Percentiles rank a stretch among this genome's conserved stretches.
Conservation (phyloP, 1,140 invertebrate species). For the Drosophila bocki region DNA sequence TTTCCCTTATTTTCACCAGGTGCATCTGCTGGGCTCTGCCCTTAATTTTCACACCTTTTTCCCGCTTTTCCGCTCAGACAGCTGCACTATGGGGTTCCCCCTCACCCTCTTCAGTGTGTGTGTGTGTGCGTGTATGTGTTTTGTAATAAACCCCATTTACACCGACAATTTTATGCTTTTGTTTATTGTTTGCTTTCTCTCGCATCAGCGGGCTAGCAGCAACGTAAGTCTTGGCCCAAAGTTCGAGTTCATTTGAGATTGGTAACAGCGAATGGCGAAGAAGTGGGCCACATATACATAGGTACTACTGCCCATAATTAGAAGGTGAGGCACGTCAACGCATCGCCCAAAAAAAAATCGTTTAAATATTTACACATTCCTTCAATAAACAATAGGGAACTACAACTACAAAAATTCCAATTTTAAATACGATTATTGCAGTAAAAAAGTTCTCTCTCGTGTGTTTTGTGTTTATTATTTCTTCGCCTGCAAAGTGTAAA, state of each 20-base stretch:
- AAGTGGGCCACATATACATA: slow-evolving; percentile 39
- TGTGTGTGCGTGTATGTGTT: slow-evolving; percentile 23
- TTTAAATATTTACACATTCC: slow-evolving; percentile 38
- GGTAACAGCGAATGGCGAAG: slow-evolving; percentile 44
- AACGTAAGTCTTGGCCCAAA: slow-evolving; percentile 17
- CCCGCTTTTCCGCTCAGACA: slow-evolving; percentile 37
- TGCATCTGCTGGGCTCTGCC: slow-evolving; percentile 1
- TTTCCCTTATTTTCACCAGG: neutral
- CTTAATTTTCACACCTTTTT: slow-evolving; percentile 56
- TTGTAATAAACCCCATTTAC: slow-evolving; percentile 75
- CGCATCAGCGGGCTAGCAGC: slow-evolving; percentile 19
- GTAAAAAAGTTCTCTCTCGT: slow-evolving; percentile 1
- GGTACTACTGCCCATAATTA: slow-evolving; percentile 11
- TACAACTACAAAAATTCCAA: slow-evolving; percentile 1
- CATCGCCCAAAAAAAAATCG: slow-evolving; percentile 35
- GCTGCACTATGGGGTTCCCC: slow-evolving; percentile 52
- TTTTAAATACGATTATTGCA: neutral
- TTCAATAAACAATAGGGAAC: slow-evolving; percentile 16
- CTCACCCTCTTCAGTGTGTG: neutral
- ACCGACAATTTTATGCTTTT: slow-evolving; percentile 61
- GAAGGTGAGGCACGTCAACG: slow-evolving; percentile 58
- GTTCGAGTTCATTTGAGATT: slow-evolving; percentile 72
- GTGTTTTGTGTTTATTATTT: slow-evolving; percentile 15
- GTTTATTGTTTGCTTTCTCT: slow-evolving; percentile 60
- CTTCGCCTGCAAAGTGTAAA: slow-evolving; percentile 8